Evolutionary conservation across 2,797 vertebrate genomes (phyloP).

Genomic region (Chiloscyllium punctatum): DNA sequence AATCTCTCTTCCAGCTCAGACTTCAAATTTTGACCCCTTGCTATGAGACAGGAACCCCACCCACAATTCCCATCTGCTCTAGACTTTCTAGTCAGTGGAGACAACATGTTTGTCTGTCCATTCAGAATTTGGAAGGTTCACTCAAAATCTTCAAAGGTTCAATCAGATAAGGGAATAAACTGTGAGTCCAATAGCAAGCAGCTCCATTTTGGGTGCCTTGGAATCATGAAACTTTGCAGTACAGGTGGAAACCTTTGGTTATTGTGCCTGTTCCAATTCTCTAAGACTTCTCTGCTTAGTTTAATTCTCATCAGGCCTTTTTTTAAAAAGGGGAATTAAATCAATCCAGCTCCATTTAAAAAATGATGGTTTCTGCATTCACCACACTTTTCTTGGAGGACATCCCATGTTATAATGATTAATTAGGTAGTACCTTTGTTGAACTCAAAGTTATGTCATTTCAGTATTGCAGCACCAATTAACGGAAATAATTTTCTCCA

Average conservation of each 20-base stretch:
- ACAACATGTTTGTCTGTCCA: not conserved
- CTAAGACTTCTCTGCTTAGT: not conserved
- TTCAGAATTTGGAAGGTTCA: not conserved
- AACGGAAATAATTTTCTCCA: not conserved
- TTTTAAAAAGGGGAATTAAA: not conserved
- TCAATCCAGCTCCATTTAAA: not conserved
- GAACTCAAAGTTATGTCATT: not conserved
- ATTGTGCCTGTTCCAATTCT: not conserved
- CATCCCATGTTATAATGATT: not conserved
- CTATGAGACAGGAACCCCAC: not conserved
- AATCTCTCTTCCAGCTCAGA: not conserved
- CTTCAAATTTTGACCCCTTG: not conserved
- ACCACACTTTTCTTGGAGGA: not conserved
- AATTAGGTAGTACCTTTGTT: not conserved
- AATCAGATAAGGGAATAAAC: not conserved
- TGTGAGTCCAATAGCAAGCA: not conserved
- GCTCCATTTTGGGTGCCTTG: not conserved
- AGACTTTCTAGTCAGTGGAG: not conserved
- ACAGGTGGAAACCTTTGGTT: not conserved
- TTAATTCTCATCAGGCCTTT: not conserved
- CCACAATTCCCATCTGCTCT: not conserved
- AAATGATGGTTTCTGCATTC: not conserved
- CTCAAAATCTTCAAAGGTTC: not conserved
- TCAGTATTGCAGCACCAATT: not conserved
- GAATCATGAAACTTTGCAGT: not conserved